phyloP scores from a whole-genome alignment of 1,140 invertebrate species.

The Amphibalanus amphitrite region DNA sequence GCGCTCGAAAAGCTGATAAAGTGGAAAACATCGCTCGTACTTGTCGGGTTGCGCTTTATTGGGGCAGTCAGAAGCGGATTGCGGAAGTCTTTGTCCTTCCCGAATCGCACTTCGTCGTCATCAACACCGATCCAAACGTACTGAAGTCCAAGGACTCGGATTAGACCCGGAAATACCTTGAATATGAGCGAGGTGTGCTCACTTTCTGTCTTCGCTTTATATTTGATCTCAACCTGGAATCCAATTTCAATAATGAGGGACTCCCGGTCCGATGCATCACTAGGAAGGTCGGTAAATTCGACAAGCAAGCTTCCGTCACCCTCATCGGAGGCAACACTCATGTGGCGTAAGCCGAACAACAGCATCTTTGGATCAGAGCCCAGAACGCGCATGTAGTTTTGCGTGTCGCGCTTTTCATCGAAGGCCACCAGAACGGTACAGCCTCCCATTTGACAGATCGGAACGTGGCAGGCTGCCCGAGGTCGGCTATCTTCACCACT shows the following conservation, averaged over 20 bases:
- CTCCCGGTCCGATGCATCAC: background rate
- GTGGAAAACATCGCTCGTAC: background rate
- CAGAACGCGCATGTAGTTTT: background rate
- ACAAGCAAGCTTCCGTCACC: background rate
- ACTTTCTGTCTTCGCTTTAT: background rate
- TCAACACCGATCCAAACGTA: background rate
- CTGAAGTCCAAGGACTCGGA: background rate
- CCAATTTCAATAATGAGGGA: background rate
- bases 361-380: background rate
- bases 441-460: background rate
- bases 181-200: background rate
- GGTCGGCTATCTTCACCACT: background rate
- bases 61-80: background rate
- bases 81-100: conserved; percentile 3
- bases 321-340: background rate
- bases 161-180: background rate
- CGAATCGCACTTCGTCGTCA: background rate
- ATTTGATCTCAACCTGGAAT: conserved; percentile 1
- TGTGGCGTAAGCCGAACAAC: background rate
- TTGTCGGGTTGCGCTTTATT: background rate
- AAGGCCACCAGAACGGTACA: background rate
- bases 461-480: background rate
- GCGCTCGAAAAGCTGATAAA: background rate
- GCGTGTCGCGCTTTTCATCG: background rate
- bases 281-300: background rate